These are phyloP conservation scores for Macrocentrus cingulum DNA, from an alignment of 1,140 invertebrate genomes.

Conservation along the genomic window DNA sequence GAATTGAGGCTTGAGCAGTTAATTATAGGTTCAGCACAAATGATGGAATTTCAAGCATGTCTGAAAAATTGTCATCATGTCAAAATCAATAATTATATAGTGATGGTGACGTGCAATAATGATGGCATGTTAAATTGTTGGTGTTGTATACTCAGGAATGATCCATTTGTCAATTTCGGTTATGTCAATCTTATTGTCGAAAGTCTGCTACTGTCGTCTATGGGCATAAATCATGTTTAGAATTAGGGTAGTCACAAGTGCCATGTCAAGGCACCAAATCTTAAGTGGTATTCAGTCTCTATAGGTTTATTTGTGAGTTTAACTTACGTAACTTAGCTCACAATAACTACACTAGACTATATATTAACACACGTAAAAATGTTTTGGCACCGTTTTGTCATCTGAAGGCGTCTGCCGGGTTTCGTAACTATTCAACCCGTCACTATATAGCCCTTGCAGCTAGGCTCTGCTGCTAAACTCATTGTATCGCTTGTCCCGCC, in stretches of 20 bases:
- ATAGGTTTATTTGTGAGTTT: background rate
- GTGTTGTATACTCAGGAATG: background rate
- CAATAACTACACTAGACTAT: background rate
- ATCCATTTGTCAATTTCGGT: constrained; percentile 1
- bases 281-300: background rate
- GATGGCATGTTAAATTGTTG: background rate
- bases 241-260: background rate
- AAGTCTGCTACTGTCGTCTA: background rate
- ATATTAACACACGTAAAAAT: constrained; percentile 26
- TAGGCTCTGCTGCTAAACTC: background rate
- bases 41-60: no score
- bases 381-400: constrained; percentile 35
- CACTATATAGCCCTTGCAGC: background rate
- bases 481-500: constrained; percentile 9
- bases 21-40: no score
- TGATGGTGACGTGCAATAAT: constrained; percentile 9
- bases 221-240: background rate
- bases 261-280: background rate
- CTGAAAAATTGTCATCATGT: no score
- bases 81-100: constrained; percentile 1
- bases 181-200: background rate
- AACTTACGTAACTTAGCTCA: background rate
- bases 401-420: constrained; percentile 15
- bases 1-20: no score
- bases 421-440: constrained; percentile 32